phyloP scores from a whole-genome alignment of 2,888 invertebrate genomes.

The Galerucella pusilla region DNA sequence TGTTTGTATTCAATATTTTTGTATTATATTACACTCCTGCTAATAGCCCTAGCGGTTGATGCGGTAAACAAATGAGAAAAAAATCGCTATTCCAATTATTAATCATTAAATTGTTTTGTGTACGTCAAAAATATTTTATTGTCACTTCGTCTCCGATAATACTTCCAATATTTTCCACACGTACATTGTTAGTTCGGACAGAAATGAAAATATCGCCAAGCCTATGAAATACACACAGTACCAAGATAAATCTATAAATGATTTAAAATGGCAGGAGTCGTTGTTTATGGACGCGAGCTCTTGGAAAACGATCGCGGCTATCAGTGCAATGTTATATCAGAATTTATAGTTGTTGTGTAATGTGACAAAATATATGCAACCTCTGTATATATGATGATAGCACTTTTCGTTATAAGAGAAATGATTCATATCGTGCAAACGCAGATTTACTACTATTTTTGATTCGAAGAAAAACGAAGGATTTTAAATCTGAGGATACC shows the following conservation, averaged over 20 bases:
- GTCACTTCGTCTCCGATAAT: slow-evolving; percentile 19
- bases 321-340: slow-evolving; percentile 38
- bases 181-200: slow-evolving; percentile 46
- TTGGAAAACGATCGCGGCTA: slow-evolving; percentile 40
- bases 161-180: slow-evolving; percentile 41
- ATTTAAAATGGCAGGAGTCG: slow-evolving; percentile 43
- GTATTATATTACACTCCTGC: too few relatives aligned
- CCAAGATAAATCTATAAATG: slow-evolving; percentile 48
- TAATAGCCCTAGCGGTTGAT: too few relatives aligned
- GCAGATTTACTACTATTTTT: too few relatives aligned
- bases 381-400: slow-evolving; percentile 29
- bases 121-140: slow-evolving; percentile 1
- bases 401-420: slow-evolving; percentile 22
- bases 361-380: slow-evolving; percentile 41
- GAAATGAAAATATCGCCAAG: slow-evolving; percentile 46
- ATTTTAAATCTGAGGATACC: too few relatives aligned
- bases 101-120: not conserved
- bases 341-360: slow-evolving; percentile 40
- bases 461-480: too few relatives aligned
- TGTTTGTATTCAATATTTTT: too few relatives aligned
- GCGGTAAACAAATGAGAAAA: too few relatives aligned
- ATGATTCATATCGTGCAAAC: slow-evolving; percentile 21
- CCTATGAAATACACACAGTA: slow-evolving; percentile 46
- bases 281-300: slow-evolving; percentile 44
- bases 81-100: too few relatives aligned